Conservation (phyloP, 1,140 invertebrate genomes). For the Rhyzopertha dominica region DNA sequence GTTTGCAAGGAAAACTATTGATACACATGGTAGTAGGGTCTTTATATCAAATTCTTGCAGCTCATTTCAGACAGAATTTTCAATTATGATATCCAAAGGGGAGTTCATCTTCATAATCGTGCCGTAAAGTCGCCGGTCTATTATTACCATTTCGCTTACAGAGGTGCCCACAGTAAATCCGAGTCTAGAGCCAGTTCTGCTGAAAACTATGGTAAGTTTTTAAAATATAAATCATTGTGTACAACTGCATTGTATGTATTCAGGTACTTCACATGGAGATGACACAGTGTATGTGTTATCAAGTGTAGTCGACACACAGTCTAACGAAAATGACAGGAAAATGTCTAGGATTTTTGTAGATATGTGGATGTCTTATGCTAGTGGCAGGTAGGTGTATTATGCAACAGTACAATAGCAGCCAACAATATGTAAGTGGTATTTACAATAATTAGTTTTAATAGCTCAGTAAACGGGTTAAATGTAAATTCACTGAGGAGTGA, state of each 20-base stretch:
- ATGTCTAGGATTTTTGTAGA: constrained; percentile 27
- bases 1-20: constrained; percentile 1
- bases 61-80: constrained; percentile 58
- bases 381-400: constrained; percentile 24
- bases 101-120: constrained; percentile 52
- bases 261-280: constrained; percentile 31
- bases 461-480: constrained; percentile 8
- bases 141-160: constrained; percentile 55
- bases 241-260: constrained; percentile 10
- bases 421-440: neutral
- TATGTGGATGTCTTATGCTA: constrained; percentile 24
- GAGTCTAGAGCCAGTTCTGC: constrained; percentile 17
- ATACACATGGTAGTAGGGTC: neutral
- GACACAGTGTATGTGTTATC: constrained; percentile 33
- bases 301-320: constrained; percentile 20
- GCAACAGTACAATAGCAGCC: neutral
- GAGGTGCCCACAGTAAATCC: constrained; percentile 29
- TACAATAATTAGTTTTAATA: neutral
- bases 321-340: constrained; percentile 23
- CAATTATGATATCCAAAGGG: constrained; percentile 50
- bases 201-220: constrained; percentile 27
- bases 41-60: constrained; percentile 33
- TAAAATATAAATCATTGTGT: no score
- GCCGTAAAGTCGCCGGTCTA: constrained; percentile 54
- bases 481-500: constrained; percentile 9